Evolutionary conservation across 2,797 vertebrate species (phyloP), one percentile per base, ranked within the genome.

Genomic region (Rhinogobio ventralis): DNA sequence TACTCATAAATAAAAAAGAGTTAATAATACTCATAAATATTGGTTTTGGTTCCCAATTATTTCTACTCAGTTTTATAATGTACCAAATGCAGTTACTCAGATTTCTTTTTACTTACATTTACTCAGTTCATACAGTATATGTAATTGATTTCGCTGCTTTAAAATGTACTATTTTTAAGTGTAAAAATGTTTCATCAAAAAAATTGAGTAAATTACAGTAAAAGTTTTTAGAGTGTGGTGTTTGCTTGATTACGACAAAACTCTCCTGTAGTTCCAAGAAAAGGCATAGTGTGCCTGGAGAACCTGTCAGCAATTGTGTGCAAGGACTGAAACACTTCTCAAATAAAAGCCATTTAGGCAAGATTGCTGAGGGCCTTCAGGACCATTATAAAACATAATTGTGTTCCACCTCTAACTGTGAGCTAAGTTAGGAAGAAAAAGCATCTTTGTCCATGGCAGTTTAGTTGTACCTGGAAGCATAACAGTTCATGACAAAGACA

Each of bases 331-430:
- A 86, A 84, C n/a, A 62, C 72, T 49, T 81, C 62, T 66, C 19
- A 75, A 79, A 83, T 78, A 82, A 81, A 42, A 87, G 73, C 33
- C 51, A 73, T 84, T 87, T 81, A 77, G 57, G 57, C 28, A 76
- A 64, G 74, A 86, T 82, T 87, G 86, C 46, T 30, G 81, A 89
- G 83, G 80, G 85, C 13, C 64, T 79, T 82, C 17, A 74, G 68
- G 51, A 74, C 60, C 79, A 80, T 86, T 83, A 77, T 79, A 84
- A 60, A 55, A 84, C 82, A 51, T 87, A 28, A 42, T 33, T 51
- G 15, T 77, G 64, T 71, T 77, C 46, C 39, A 36, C 51, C 57
- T 85, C 78, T 75, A 68, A 79, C 67, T 23, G 51, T 64, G 81
- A 73, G 14, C 55, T 23, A 51, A 84, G 76, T 72, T 62, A 67